Evolutionary conservation across 2,888 invertebrate species (phyloP), one percentile per base, ranked within the genome.

Genomic region (Spodoptera exigua): DNA sequence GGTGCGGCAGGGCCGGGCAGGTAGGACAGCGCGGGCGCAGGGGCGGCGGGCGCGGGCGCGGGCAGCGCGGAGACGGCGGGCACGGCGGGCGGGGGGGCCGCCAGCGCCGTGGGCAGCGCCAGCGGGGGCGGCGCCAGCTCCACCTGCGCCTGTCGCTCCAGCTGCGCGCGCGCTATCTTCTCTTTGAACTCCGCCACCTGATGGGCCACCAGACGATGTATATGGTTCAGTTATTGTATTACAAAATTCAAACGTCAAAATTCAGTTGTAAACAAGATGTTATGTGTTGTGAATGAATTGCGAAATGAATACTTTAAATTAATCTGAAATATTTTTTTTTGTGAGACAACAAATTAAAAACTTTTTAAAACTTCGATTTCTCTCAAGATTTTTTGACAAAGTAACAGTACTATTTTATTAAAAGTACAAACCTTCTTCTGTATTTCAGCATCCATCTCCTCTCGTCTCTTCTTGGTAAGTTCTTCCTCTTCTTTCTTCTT

Each of bases 401-500:
- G 9, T 7, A 27, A 9, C n/a, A n/a, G n/a, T n/a, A 36, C 2
- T 2, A 36, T n/a, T 11, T 36, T 11, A 2, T 32, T 2, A 14
- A 9, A 4, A 39, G 3, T 32, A 32, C 39, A 5, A 72, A 92
- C 94, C 89, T 93, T 93, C 68, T 90, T 93, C 76, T 94, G 92
- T 82, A 94, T 95, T 71, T 95, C 95, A 3, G 95, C 94, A 73
- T 95, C 95, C 84, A 95, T 93, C 74, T 95, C 94, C 64, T 93
- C 90, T 41, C 92, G 84, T 73, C 93, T 91, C 76, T 92, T 93
- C 69, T 90, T 91, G 9, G 71, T 73, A 0, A 84, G 81, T 73
- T 93, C 91, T 55, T 94, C 90, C 55, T 93, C 90, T 53, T 93
- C 89, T 64, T 92, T 87, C 71, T 93, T 90, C 71, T 92, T 89